These are phyloP conservation scores for Dicrurus megarhynchus DNA, from an alignment of 2,113 vertebrate species.

Conservation along the genomic window DNA sequence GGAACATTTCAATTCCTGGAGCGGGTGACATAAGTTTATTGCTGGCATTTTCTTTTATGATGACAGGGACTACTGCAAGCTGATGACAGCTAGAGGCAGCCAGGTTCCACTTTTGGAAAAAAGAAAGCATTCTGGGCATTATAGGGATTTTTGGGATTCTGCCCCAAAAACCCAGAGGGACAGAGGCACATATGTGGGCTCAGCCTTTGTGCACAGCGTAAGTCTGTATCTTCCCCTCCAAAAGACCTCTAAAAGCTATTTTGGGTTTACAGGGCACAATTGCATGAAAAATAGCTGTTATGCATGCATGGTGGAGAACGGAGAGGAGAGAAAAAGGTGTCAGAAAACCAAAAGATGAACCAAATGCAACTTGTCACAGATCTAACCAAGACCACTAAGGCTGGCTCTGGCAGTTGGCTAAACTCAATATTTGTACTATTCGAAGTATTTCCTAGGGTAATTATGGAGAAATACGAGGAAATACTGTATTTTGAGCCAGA, in stretches of 20 bases:
- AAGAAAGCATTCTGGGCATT: not conserved
- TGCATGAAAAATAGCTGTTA: not conserved
- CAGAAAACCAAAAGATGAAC: not conserved
- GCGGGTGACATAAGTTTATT: not conserved
- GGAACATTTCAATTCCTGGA: not conserved
- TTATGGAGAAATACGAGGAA: constrained; percentile 14
- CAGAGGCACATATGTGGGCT: not conserved
- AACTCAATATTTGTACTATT: constrained; percentile 54
- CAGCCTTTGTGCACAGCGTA: not conserved
- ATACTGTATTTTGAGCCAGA: not conserved
- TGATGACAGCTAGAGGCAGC: not conserved
- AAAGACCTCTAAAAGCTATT: not conserved
- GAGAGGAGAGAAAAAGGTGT: not conserved
- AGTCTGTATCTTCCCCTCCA: not conserved
- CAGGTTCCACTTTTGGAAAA: not conserved
- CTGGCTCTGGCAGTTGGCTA: constrained; percentile 37
- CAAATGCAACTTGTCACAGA: not conserved
- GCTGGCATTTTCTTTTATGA: not conserved
- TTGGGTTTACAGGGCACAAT: not conserved
- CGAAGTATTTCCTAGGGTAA: constrained; percentile 44
- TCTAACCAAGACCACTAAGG: not conserved
- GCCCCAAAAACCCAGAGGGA: not conserved
- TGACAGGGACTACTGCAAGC: not conserved
- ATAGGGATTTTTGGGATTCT: too few relatives aligned
- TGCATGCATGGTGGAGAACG: rapidly evolving